Evolutionary conservation across 2,888 invertebrate genomes (phyloP).

Genomic region (Phymatocera aterrima): DNA sequence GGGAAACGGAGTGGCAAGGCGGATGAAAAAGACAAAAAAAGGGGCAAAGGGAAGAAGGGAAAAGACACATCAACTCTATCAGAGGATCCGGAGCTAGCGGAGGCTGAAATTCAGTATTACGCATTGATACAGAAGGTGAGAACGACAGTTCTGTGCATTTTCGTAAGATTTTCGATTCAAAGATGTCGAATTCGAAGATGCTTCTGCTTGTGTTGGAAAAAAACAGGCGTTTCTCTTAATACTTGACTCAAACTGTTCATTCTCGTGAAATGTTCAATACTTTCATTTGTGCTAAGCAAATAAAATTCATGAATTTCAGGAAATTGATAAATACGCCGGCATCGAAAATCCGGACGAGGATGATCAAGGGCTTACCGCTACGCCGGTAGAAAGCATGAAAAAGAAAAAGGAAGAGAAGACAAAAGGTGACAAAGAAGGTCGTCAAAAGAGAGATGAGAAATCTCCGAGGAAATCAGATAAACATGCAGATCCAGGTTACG

Average conservation of each 20-base stretch:
- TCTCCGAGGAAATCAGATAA: slow-evolving; percentile 4
- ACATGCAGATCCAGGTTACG: slow-evolving; percentile 10
- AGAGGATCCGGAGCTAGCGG: slow-evolving; percentile 42
- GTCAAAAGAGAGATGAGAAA: slow-evolving; percentile 6
- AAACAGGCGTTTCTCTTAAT: neutral
- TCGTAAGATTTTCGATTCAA: neutral
- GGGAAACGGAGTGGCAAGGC: neutral
- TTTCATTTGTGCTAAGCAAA: neutral
- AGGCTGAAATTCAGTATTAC: slow-evolving; percentile 37
- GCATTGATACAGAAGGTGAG: slow-evolving; percentile 41
- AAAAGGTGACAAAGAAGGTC: slow-evolving; percentile 21
- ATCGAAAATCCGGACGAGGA: slow-evolving; percentile 49
- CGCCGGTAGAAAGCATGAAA: neutral
- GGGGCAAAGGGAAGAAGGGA: slow-evolving; percentile 27
- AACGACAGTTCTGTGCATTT: neutral
- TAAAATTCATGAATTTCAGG: slow-evolving; percentile 52
- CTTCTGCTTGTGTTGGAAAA: neutral
- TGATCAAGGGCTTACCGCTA: neutral
- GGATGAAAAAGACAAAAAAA: slow-evolving; percentile 40
- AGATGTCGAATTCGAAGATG: no score
- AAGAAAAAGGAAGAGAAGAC: slow-evolving; percentile 18
- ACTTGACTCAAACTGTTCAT: neutral
- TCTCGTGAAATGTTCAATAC: neutral
- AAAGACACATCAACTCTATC: slow-evolving; percentile 8
- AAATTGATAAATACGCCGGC: slow-evolving; percentile 60